Percentiles rank a stretch among this genome's conserved stretches.
These are phyloP conservation scores for Agraylea sexmaculata DNA, from an alignment of 1,140 invertebrate species.

Conservation along the genomic window DNA sequence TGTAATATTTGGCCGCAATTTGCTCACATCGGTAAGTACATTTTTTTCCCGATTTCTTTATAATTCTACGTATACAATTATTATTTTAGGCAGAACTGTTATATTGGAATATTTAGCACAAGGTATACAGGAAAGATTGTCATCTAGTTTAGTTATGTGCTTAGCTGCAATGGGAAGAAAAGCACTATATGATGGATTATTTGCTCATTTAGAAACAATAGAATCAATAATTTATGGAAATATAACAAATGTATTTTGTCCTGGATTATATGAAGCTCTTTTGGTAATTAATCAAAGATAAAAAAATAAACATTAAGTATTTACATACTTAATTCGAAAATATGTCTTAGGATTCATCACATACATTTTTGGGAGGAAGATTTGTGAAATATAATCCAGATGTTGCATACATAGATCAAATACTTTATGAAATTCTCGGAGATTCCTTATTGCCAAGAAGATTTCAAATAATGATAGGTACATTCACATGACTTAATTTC, in stretches of 20 bases:
- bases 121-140: constrained; percentile 32
- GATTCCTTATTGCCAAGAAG: constrained; percentile 18
- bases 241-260: constrained; percentile 20
- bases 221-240: constrained; percentile 26
- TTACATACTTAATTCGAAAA: constrained; percentile 5
- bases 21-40: constrained; percentile 19
- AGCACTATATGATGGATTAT: constrained; percentile 30
- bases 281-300: too few relatives aligned
- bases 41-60: too few relatives aligned
- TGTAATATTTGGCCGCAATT: constrained; percentile 18
- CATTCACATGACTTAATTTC: not conserved
- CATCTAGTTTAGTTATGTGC: constrained; percentile 35
- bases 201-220: constrained; percentile 29
- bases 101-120: constrained; percentile 36
- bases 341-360: constrained; percentile 16
- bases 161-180: constrained; percentile 31
- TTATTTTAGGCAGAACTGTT: constrained; percentile 31
- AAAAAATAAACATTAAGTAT: not conserved
- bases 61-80: constrained; percentile 4
- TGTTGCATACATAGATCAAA: constrained; percentile 17
- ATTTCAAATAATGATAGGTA: too few relatives aligned
- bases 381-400: constrained; percentile 12
- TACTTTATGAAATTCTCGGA: constrained; percentile 19
- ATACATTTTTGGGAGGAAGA: constrained; percentile 12
- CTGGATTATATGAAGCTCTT: constrained; percentile 28